Conservation (phyloP, 1,140 invertebrate species). For the Heliconius hewitsoni region DNA sequence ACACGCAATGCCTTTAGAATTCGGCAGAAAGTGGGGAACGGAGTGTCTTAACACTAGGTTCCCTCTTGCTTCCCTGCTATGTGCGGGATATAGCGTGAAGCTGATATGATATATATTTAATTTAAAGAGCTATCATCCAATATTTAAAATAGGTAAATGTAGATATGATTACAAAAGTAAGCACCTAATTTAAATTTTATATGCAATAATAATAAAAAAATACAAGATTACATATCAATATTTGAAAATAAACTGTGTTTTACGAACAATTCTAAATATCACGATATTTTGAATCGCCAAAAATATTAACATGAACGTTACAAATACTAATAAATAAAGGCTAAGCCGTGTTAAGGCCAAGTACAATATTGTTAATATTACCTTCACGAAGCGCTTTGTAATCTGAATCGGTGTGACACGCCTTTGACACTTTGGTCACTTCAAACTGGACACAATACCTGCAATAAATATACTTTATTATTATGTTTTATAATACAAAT, state of each 20-base stretch:
- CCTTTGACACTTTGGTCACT: constrained; percentile 89
- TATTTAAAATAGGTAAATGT: no score
- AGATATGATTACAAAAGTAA: no score
- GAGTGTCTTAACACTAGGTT: no score
- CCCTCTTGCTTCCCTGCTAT: no score
- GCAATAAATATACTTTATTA: constrained; percentile 38
- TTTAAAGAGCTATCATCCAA: no score
- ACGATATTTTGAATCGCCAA: not conserved
- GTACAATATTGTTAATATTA: constrained; percentile 53
- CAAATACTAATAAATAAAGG: not conserved
- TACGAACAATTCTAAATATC: not conserved
- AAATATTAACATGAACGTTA: not conserved
- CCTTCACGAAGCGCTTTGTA: constrained; percentile 88
- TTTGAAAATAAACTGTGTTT: no score
- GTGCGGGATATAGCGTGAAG: not conserved
- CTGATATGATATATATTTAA: not conserved
- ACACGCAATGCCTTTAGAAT: no score
- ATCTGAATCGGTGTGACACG: constrained; percentile 87
- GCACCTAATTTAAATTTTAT: no score
- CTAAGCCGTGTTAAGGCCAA: not conserved
- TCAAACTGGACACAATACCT: constrained; percentile 93
- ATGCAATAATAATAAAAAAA: no score
- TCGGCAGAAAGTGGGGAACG: no score
- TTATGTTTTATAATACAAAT: no score
- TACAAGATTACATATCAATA: no score